These are phyloP conservation scores for Julus scandinavius DNA, from an alignment of 2,888 invertebrate genomes.

Conservation along the genomic window DNA sequence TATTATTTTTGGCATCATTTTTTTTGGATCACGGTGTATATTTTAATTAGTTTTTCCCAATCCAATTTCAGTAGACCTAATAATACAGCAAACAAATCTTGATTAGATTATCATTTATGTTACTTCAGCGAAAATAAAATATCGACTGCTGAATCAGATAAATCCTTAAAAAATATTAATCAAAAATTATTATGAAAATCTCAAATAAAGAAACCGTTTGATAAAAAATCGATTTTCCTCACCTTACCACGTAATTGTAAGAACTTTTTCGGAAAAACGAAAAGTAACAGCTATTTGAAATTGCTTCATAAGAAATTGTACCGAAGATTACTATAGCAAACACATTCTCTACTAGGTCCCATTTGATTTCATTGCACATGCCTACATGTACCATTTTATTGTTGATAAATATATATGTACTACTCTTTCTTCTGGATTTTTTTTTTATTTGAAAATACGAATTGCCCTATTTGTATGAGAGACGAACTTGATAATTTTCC, in stretches of 20 bases:
- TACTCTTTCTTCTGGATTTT: background rate
- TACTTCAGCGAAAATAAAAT: no score
- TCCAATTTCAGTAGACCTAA: no score
- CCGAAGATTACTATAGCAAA: background rate
- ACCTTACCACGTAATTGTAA: background rate
- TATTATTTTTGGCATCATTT: no score
- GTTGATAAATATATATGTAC: slow-evolving; percentile 3
- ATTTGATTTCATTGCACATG: background rate
- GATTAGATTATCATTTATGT: no score
- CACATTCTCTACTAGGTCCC: background rate
- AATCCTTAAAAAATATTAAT: no score
- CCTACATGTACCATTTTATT: background rate
- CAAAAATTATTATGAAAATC: no score
- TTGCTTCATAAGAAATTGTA: slow-evolving; percentile 17
- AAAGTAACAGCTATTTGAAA: slow-evolving; percentile 19
- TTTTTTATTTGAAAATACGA: background rate
- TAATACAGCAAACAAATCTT: no score
- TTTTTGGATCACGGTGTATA: no score
- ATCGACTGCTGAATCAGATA: no score
- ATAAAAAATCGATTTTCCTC: background rate
- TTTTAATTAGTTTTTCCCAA: no score
- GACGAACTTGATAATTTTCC: slow-evolving; percentile 3
- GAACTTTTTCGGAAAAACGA: background rate
- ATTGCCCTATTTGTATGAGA: slow-evolving; percentile 29
- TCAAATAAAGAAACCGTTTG: background rate